These are phyloP conservation scores for Ophraella communa DNA, from an alignment of 2,888 invertebrate genomes.

Conservation along the genomic window DNA sequence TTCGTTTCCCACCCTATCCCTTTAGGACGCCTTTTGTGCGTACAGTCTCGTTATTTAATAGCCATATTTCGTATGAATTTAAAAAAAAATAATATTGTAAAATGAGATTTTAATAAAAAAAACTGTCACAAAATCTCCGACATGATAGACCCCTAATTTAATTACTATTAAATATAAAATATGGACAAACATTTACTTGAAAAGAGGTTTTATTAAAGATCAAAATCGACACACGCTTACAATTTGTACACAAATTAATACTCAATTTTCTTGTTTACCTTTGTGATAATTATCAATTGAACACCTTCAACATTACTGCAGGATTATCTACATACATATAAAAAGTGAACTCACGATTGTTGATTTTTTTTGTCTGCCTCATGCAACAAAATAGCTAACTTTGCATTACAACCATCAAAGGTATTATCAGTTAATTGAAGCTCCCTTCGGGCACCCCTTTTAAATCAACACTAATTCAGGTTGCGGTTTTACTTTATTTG, in stretches of 20 bases:
- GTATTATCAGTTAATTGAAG: conserved; percentile 12
- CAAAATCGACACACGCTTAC: too few species aligned
- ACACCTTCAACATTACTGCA: conserved; percentile 6
- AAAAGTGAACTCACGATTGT: neutral
- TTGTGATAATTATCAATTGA: conserved; percentile 1
- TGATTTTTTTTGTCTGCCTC: neutral
- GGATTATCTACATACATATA: conserved; percentile 1
- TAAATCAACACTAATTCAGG: neutral
- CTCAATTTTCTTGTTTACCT: conserved; percentile 4
- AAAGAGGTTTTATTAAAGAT: too few species aligned
- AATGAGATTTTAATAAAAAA: too few species aligned
- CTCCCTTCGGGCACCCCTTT: conserved; percentile 8
- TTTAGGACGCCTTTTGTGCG: too few species aligned
- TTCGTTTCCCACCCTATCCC: too few species aligned
- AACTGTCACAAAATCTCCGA: too few species aligned
- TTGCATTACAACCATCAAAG: neutral
- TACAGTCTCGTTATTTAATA: too few species aligned
- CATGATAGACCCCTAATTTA: too few species aligned
- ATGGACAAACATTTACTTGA: too few species aligned
- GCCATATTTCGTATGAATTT: too few species aligned
- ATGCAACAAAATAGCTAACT: neutral
- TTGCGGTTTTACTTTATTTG: neutral
- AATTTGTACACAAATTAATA: neutral
- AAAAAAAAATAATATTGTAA: too few species aligned
- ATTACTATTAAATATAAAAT: too few species aligned